These are phyloP conservation scores for Eupeodes latifasciatus DNA, from an alignment of 2,888 invertebrate species.

Conservation along the genomic window DNA sequence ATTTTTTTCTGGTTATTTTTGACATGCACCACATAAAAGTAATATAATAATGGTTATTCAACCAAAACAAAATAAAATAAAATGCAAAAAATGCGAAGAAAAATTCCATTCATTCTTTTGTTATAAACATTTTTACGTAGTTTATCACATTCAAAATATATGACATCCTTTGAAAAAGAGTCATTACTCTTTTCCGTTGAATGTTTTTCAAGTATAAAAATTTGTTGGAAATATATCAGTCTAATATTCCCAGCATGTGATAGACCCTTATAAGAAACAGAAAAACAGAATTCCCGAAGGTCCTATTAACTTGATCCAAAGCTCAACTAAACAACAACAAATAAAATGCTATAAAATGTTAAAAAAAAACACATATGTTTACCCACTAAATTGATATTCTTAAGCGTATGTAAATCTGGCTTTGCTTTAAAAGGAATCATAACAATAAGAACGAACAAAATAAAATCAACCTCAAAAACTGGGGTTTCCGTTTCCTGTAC, in stretches of 20 bases:
- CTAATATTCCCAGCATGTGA: background rate
- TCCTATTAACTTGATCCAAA: background rate
- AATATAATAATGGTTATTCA: background rate
- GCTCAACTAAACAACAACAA: background rate
- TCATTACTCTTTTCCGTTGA: background rate
- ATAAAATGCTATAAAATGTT: background rate
- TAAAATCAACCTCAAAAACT: slow-evolving; percentile 28
- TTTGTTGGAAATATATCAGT: background rate
- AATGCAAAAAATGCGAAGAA: background rate
- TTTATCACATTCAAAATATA: slow-evolving; percentile 17
- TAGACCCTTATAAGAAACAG: background rate
- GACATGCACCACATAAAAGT: background rate
- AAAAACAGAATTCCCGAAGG: background rate
- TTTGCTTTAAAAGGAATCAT: slow-evolving; percentile 20
- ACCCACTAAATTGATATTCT: slow-evolving; percentile 46
- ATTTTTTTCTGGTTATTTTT: background rate
- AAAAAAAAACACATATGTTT: background rate
- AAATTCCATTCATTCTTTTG: background rate
- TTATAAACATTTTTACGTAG: background rate
- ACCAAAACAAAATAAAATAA: background rate
- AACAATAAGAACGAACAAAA: slow-evolving; percentile 59
- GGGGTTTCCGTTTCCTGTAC: background rate
- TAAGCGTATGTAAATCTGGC: slow-evolving; percentile 3
- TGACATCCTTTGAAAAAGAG: background rate
- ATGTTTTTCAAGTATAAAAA: background rate